These are phyloP conservation scores for Strongylocentrotus purpuratus DNA, from an alignment of 35 echinoderm and acorn worm genomes.

Conservation along the genomic window DNA sequence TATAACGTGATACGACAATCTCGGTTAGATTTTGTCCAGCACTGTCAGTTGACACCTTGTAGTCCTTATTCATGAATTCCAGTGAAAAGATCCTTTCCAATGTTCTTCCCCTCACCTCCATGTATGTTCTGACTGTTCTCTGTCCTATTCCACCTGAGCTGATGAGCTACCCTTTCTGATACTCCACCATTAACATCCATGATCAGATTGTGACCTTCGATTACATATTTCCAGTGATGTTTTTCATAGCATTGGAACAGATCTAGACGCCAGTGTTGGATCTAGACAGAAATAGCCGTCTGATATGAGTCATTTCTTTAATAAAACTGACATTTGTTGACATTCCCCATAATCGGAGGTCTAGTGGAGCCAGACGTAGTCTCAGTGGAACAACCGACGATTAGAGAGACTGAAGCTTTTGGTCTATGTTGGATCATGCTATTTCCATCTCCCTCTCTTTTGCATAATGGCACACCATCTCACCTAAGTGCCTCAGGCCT, in stretches of 20 bases:
- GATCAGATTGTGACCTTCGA: background rate
- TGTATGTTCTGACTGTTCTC: background rate
- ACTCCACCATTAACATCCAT: background rate
- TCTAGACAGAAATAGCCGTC: too few species aligned
- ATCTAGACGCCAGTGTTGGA: slow-evolving; percentile 7
- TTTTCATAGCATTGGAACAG: background rate
- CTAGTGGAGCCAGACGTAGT: too few species aligned
- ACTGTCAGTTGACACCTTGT: background rate
- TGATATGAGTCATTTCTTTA: too few species aligned
- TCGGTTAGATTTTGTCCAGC: background rate
- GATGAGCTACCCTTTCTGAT: background rate
- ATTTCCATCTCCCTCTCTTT: background rate
- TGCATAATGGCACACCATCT: slow-evolving; percentile 6
- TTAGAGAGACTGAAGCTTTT: too few species aligned
- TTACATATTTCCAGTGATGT: slow-evolving; percentile 11
- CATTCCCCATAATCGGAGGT: too few species aligned
- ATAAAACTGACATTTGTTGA: too few species aligned
- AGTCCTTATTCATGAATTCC: too few species aligned
- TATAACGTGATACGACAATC: background rate
- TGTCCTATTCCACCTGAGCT: background rate
- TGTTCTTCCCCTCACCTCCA: background rate
- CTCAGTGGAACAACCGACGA: too few species aligned
- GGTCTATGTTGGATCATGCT: too few species aligned
- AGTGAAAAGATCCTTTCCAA: background rate
- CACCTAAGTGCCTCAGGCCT: background rate